A percentile compares a stretch with the other conserved stretches of the same genome.
phyloP scores from a whole-genome alignment of 2,888 invertebrate species.

The Andrena praecox region DNA sequence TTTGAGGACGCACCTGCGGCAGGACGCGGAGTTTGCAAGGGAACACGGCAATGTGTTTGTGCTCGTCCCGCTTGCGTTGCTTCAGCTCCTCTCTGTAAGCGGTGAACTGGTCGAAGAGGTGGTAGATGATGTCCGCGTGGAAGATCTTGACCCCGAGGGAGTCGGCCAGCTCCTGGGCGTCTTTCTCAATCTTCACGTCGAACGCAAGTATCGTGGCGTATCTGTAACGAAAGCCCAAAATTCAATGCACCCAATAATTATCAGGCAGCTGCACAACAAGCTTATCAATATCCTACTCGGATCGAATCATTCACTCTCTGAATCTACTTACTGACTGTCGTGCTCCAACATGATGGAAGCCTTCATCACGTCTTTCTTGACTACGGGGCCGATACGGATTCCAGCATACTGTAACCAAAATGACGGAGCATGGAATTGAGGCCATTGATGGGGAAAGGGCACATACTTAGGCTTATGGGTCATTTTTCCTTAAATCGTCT shows the following conservation, averaged over 20 bases:
- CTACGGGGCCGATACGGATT: conserved; percentile 99
- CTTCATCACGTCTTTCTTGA: conserved; percentile 99
- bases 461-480: too few species aligned
- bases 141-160: conserved; percentile 97
- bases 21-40: conserved; percentile 95
- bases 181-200: conserved; percentile 99
- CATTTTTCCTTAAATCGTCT: too few species aligned
- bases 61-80: conserved; percentile 96
- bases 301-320: conserved; percentile 11
- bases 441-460: neutral
- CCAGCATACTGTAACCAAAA: conserved; percentile 92
- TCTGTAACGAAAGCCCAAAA: conserved; percentile 84
- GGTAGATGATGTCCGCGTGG: conserved; percentile 99
- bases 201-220: conserved; percentile 99
- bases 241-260: neutral
- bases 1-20: conserved; percentile 87
- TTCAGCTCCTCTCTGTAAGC: conserved; percentile 96
- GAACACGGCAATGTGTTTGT: conserved; percentile 98
- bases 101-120: conserved; percentile 98
- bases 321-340: conserved; percentile 93
- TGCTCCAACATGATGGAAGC: conserved; percentile 99
- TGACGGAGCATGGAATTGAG: neutral
- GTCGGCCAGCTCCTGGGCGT: conserved; percentile 99
- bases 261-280: neutral
- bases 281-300: neutral